Evolutionary conservation across 2,888 invertebrate species (phyloP), one percentile per base, ranked within the genome.

Genomic region (Volucella inflata): DNA sequence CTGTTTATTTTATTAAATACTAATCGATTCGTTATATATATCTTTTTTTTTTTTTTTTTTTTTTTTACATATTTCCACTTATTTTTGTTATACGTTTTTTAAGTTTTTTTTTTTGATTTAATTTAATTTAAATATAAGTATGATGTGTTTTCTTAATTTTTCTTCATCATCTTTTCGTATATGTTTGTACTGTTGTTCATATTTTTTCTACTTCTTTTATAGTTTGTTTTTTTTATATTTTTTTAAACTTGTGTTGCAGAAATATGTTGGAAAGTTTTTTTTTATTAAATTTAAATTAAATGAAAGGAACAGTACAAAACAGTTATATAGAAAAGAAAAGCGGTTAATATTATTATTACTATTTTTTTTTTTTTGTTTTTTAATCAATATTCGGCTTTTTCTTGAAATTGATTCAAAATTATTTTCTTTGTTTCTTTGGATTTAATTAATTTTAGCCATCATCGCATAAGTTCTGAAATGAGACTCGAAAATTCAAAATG

Each of bases 21-120:
- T 90, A 89, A 90, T 90, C 89, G 89, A 89, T 89, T 90, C 89
- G 89, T 89, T 89, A 88, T 72, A 88, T 84, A 87, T 42, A 71
- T 78, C 71, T 79, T 67, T 75, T 59, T 53, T 55, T 44, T 36
- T 76, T 68, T 65, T 74, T 67, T 17, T 72, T 72, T 81, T 84
- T 82, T 84, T 76, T 77, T 85, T 68, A 55, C 30, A 30, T 30
- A 30, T 30, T 30, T 30, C 30, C 30, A 30, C 30, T 30, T 30
- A 30, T 30, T 60, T 82, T 65, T 70, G 57, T 79, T 79, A 74
- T 78, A 78, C 74, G 75, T 82, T 82, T 82, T 83, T 74, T 74
- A 62, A 82, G 68, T 68, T 78, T 68, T 75, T 74, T 60, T 60
- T 76, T 80, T 48, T 50, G 17, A 50, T 83, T 62, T 64, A 30